These are phyloP conservation scores for Venturia canescens DNA, from an alignment of 1,140 invertebrate species.

Conservation along the genomic window DNA sequence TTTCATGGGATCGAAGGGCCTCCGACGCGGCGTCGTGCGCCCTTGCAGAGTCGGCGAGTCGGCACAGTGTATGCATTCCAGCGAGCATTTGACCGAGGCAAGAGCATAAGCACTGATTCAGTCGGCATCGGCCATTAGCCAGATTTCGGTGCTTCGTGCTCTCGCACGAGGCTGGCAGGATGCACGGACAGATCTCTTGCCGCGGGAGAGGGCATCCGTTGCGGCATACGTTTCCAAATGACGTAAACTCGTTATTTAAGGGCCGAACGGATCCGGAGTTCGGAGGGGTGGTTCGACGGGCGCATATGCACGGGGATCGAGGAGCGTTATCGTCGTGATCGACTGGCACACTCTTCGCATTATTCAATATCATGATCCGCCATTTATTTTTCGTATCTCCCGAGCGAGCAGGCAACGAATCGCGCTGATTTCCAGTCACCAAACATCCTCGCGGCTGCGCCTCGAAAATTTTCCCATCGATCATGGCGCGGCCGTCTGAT, in stretches of 20 bases:
- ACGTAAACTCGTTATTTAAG: conserved; percentile 40
- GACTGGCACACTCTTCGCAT: conserved; percentile 12
- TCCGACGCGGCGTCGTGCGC: not conserved
- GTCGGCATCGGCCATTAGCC: conserved; percentile 70
- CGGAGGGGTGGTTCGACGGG: conserved; percentile 65
- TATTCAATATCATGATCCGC: not conserved
- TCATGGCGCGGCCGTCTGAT: too few relatives aligned
- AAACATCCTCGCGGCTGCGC: too few relatives aligned
- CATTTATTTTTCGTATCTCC: not conserved
- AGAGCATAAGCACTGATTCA: conserved; percentile 67
- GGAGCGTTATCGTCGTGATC: conserved; percentile 36
- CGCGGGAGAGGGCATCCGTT: conserved; percentile 47
- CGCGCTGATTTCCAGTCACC: not conserved
- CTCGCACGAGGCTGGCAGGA: not conserved
- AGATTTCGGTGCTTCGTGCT: conserved; percentile 66
- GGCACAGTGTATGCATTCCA: not conserved
- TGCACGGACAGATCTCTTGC: conserved; percentile 36
- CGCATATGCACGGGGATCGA: conserved; percentile 73
- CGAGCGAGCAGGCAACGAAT: not conserved
- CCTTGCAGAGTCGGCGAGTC: not conserved
- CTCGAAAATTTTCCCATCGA: too few relatives aligned
- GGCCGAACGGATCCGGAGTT: too few relatives aligned
- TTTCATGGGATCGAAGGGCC: not conserved
- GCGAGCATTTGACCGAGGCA: not conserved
- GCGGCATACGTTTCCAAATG: conserved; percentile 37